These are phyloP conservation scores for Goniozus legneri DNA, from an alignment of 1,140 invertebrate species.

Conservation along the genomic window DNA sequence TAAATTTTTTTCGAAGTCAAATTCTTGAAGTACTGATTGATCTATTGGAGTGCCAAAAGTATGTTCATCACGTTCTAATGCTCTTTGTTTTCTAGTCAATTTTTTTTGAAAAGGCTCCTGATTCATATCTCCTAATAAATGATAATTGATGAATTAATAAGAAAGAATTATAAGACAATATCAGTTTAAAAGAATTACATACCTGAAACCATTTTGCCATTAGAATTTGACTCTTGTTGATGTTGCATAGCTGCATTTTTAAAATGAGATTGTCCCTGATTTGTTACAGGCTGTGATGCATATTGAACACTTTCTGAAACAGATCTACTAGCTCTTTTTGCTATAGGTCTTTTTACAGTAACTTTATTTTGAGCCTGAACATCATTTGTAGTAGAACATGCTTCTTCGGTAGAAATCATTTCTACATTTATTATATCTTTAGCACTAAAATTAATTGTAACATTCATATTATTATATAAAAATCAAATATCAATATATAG, in stretches of 20 bases:
- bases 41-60: slow-evolving; percentile 63
- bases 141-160: no score
- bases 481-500: slow-evolving; percentile 1
- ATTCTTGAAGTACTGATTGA: slow-evolving; percentile 66
- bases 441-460: slow-evolving; percentile 60
- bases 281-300: slow-evolving; percentile 19
- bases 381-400: slow-evolving; percentile 30
- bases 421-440: slow-evolving; percentile 60
- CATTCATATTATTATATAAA: no score
- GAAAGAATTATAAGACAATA: no score
- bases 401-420: slow-evolving; percentile 58
- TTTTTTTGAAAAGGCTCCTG: slow-evolving; percentile 32
- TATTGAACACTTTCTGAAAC: slow-evolving; percentile 49
- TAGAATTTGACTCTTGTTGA: slow-evolving; percentile 32
- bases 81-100: slow-evolving; percentile 40
- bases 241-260: slow-evolving; percentile 26
- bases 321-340: slow-evolving; percentile 54
- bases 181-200: no score
- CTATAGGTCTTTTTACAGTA: slow-evolving; percentile 57
- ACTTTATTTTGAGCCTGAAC: slow-evolving; percentile 51
- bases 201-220: slow-evolving; percentile 40
- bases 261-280: slow-evolving; percentile 27
- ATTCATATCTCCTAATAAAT: slow-evolving; percentile 33
- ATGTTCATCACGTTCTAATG: slow-evolving; percentile 56
- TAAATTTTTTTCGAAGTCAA: slow-evolving; percentile 92